Conservation (phyloP, 2,113 vertebrate species). For the Aythya baeri region DNA sequence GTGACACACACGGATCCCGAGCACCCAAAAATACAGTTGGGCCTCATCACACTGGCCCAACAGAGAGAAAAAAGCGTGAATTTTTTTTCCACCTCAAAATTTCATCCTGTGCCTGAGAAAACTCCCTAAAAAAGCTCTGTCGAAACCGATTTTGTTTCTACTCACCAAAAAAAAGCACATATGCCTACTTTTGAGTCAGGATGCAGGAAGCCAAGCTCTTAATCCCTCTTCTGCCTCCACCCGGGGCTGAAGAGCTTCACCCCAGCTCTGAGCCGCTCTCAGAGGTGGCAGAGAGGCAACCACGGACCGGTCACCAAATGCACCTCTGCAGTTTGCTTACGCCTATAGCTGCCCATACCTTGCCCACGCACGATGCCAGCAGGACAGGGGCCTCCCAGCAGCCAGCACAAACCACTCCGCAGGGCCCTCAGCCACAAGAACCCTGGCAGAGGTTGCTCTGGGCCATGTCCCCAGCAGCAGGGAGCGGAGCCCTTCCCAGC, state of each 20-base stretch:
- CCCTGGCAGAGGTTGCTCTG: accelerated
- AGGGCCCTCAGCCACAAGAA: neutral
- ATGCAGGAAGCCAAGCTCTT: constrained; percentile 6
- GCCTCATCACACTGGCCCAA: constrained; percentile 44
- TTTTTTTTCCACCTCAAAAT: constrained; percentile 62
- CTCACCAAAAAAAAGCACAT: constrained; percentile 50
- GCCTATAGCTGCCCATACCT: neutral
- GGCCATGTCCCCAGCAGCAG: neutral
- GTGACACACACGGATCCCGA: constrained; percentile 17
- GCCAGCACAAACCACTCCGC: neutral
- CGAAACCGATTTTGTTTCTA: constrained; percentile 26
- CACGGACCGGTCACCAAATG: neutral
- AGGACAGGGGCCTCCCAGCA: neutral
- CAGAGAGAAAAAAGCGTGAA: neutral
- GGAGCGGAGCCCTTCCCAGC: neutral
- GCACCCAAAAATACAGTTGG: constrained; percentile 51
- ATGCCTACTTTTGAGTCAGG: constrained; percentile 51
- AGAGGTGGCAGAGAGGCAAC: neutral
- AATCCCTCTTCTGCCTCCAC: neutral
- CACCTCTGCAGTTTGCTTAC: neutral
- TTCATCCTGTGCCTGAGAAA: constrained; percentile 71
- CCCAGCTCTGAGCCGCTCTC: neutral
- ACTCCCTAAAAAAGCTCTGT: constrained; percentile 64
- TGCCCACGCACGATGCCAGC: accelerated
- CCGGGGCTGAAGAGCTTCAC: neutral